Base-by-base conservation (phyloP, 1,140 invertebrate species). In the Maconellicoccus hirsutus region DNA sequence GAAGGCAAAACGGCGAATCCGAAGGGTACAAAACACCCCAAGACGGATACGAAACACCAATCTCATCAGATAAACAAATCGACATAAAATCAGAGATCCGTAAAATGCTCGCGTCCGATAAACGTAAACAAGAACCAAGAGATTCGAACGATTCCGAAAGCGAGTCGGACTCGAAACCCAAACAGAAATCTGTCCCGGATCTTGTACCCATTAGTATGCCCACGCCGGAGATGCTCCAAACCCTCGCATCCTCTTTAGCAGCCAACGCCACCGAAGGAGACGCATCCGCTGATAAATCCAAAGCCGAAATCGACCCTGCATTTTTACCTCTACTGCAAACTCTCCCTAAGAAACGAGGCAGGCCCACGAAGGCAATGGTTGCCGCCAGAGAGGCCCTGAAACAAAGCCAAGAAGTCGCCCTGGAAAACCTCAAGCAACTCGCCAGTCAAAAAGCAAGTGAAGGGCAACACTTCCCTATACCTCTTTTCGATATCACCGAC, bases 311-410 rank as follows among this genome's bases (percentile, higher is more conserved):
- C 10, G 42, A 52, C n/a, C 16, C 42, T 3, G 16, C 42, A 16
- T 8, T 52, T 19, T 4, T 16, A 52, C 42, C 42, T 19, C n/a
- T 52, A 16, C 42, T 52, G 42, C 42, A 52, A 16, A 66, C 25
- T 1, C 25, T 66, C 19, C 61, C 61, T 12, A 66, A 66, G 61
- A 66, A 66, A 66, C 3, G 61, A 25, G 61, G 61, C 19, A 23
- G 61, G 16, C 61, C 61, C 16, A 66, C 61, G 25, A 66, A 66
- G 25, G 61, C 61, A 3, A 66, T 66, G 61, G 61, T 66, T 2
- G 61, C 61, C 22, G 61, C 61, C 16, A 23, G 61, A 26, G 61
- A 66, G 25, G 61, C 61, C 2, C 25, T 25, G 21, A 23, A 26
- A 25, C 61, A 66, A 16, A 66, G 61, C 25, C 61, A 66, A 66